Conservation (phyloP, 2,888 invertebrate species). For the Eudasyphora cyanicolor region DNA sequence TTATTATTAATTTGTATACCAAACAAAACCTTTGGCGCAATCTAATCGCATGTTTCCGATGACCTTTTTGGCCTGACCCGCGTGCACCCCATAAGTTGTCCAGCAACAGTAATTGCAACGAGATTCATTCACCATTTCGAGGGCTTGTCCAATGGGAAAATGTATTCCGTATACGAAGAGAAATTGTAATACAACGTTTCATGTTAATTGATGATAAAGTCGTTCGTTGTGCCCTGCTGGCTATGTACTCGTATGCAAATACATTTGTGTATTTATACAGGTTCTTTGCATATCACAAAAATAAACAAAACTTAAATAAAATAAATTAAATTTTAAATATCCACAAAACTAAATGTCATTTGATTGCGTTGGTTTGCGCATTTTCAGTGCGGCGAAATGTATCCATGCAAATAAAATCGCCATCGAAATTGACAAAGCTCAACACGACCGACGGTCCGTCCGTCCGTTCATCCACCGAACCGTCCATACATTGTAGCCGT, state of each 20-base stretch:
- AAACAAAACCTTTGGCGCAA: neutral
- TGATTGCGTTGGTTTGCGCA: neutral
- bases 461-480: too few relatives aligned
- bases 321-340: too few relatives aligned
- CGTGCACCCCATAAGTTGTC: neutral
- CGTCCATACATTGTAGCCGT: neutral
- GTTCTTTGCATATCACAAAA: slow-evolving; percentile 26
- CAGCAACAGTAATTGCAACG: neutral
- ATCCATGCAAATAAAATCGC: neutral
- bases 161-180: neutral
- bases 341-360: neutral
- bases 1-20: too few relatives aligned
- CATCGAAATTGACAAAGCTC: neutral
- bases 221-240: too few relatives aligned
- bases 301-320: slow-evolving; percentile 5
- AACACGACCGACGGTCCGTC: too few relatives aligned
- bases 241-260: too few relatives aligned
- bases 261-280: too few relatives aligned
- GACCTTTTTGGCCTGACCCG: neutral
- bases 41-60: neutral
- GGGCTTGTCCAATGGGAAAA: neutral
- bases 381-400: neutral
- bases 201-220: slow-evolving; percentile 20
- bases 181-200: slow-evolving; percentile 7
- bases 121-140: neutral